These are phyloP conservation scores for Rhamphomyia laevipes DNA, from an alignment of 2,888 invertebrate genomes.

Conservation along the genomic window DNA sequence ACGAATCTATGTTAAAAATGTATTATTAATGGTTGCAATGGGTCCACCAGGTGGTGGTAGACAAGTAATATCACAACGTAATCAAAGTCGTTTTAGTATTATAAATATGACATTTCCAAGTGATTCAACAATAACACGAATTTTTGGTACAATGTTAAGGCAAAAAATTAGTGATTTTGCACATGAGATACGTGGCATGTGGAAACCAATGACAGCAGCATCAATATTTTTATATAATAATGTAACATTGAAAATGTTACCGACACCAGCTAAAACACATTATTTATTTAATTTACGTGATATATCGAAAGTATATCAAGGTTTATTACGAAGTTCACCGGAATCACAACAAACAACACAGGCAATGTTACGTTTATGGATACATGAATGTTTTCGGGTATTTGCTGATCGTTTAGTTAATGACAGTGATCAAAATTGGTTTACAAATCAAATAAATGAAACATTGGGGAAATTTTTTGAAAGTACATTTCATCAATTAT, in stretches of 20 bases:
- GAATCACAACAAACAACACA: constrained; percentile 63
- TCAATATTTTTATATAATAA: constrained; percentile 68
- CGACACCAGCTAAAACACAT: constrained; percentile 82
- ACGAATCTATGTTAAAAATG: constrained; percentile 63
- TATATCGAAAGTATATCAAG: constrained; percentile 77
- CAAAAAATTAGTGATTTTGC: constrained; percentile 69
- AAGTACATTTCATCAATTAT: constrained; percentile 64
- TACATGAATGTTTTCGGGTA: constrained; percentile 75
- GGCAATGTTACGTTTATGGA: constrained; percentile 67
- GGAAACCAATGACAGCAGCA: constrained; percentile 54
- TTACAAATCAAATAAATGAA: constrained; percentile 55
- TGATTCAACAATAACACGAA: constrained; percentile 62
- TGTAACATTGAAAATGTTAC: constrained; percentile 61
- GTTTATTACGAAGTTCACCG: constrained; percentile 62
- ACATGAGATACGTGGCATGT: constrained; percentile 61
- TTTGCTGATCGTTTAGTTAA: constrained; percentile 75
- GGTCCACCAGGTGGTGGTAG: constrained; percentile 82
- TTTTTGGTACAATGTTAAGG: constrained; percentile 73
- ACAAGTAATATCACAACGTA: constrained; percentile 62
- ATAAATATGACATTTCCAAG: constrained; percentile 74
- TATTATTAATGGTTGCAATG: constrained; percentile 69
- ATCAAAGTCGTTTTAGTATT: constrained; percentile 65
- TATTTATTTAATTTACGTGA: constrained; percentile 82
- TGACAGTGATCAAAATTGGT: constrained; percentile 66
- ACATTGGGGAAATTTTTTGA: constrained; percentile 71